Base-by-base conservation (phyloP, 2,888 invertebrate genomes). In the Labia minor region DNA sequence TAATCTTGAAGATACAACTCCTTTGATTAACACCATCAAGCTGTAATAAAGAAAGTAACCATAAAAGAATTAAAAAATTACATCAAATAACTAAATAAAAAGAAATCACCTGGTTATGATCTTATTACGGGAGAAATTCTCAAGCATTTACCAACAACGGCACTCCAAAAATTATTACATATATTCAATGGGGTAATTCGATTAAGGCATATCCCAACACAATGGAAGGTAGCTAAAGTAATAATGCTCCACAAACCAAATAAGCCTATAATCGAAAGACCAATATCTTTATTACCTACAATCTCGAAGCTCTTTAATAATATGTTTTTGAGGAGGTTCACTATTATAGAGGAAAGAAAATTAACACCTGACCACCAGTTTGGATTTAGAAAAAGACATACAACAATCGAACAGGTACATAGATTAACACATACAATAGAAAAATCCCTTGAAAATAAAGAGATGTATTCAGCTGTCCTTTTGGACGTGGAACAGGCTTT, bases 71-170 rank as follows among this genome's bases (percentile, higher is more conserved):
- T 49, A 49, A 49, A 49, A 49, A 49, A 49, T 49, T 4, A 49
- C 3, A 49, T 49, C 14, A 49, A 49, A 49, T 8, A 49, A 49
- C 14, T 49, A 49, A 49, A 49, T 49, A 14, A 4, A 14, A 49
- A 49, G 14, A 49, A 49, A 49, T 49, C 49, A 49, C 49, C 49
- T 49, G 49, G 49, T 14, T 49, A 49, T 49, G 49, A 49, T 49
- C 49, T 49, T 49, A 49, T 49, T 49, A 49, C 49, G 49, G 49
- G 6, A 49, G 49, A 49, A 49, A 49, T 49, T 8, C 49, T 49
- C 14, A 49, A 49, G 49, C 49, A 49, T 14, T 49, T 49, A 49
- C 49, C 49, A 49, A 49, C 49, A 4, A 49, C 3, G 49, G 49
- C 49, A 49, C 3, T 49, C 49, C 3, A 14, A 49, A 49, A 49